Base-by-base conservation (phyloP, 2,797 vertebrate species). In the Sebastes kiyomatsui region DNA sequence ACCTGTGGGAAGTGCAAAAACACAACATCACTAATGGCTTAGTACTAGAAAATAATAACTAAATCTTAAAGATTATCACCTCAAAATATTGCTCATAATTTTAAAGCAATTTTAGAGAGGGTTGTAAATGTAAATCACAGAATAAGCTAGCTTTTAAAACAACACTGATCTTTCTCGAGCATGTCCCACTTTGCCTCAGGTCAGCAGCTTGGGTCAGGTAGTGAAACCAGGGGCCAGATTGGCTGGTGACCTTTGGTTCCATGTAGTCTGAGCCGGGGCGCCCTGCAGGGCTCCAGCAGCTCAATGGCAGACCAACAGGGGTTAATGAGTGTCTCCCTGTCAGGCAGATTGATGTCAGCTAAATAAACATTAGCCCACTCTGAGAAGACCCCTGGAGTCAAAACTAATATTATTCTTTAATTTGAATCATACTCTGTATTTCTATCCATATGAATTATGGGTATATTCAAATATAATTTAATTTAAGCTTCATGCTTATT, bases 241-340 rank as follows among this genome's bases (percentile, higher is more conserved):
- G 14, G 27, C 64, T 30, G 59, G 25, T 82, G 81, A 81, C 68
- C 64, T 81, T 16, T 59, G 87, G 83, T 81, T 84, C 87, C 90
- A 79, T 6, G 0, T 7, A 67, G 77, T 88, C 89, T 89, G 56
- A 84, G 74, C 77, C 76, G 1, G 67, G 69, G 80, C 80, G 80
- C 62, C 81, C 73, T 72, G 81, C 73, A 3, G 72, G 52, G 66
- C 79, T 73, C 38, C 67, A 69, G 28, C 22, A 69, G 71, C 76
- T 86, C 82, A 77, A 33, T 54, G 16, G 56, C 80, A 83, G 82
- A 70, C 56, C 76, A 42, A 4, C 18, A 16, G 71, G 33, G 66
- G 74, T 82, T 66, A 81, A 72, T 70, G 69, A 67, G 38, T 27
- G 72, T 75, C 83, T 67, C 75, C 68, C 80, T 68, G 71, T 58